Evolutionary conservation across 2,888 invertebrate genomes (phyloP), one percentile per base, ranked within the genome.

Genomic region (Tipula confusa): DNA sequence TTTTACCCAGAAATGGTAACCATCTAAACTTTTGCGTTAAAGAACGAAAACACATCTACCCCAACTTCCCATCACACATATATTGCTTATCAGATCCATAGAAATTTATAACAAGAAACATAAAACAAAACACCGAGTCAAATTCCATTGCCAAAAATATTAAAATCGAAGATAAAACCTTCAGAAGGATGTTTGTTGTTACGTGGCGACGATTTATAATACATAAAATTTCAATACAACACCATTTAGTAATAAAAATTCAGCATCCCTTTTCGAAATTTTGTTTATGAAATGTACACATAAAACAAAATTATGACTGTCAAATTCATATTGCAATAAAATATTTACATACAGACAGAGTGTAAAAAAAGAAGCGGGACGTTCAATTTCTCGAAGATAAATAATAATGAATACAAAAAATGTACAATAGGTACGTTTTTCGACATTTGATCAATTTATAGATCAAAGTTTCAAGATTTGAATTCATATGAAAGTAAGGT

Each of bases 191-290:
- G 64, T 24, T 64, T 1, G 43, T 24, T 64, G 9, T 64, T 24
- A 24, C 64, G 64, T 64, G 18, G 2, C 64, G 64, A 64, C 24
- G 64, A 64, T 64, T 64, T 64, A 64, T 64, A 64, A 64, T 64
- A 24, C 64, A 64, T 24, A 64, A 64, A 64, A 64, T 64, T 64
- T 64, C 64, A 64, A 18, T 64, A 64, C 43, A 43, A 15, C 64
- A 64, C 64, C 64, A 64, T 64, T 64, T 64, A 64, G 11, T 64
- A 64, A 64, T 64, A 64, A 64, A 64, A 64, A 64, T 64, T 11
- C 24, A 24, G 64, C 64, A 64, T 64, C 64, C 64, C 64, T 43
- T 24, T 9, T 24, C 24, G 64, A 64, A 64, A 24, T 64, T 64
- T 24, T 64, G 64, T 64, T n/a, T 64, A 9, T 24, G 24, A 24